Evolutionary conservation across 2,888 invertebrate species (phyloP), one percentile per base, ranked within the genome.

Genomic region (Conchocele bisecta): DNA sequence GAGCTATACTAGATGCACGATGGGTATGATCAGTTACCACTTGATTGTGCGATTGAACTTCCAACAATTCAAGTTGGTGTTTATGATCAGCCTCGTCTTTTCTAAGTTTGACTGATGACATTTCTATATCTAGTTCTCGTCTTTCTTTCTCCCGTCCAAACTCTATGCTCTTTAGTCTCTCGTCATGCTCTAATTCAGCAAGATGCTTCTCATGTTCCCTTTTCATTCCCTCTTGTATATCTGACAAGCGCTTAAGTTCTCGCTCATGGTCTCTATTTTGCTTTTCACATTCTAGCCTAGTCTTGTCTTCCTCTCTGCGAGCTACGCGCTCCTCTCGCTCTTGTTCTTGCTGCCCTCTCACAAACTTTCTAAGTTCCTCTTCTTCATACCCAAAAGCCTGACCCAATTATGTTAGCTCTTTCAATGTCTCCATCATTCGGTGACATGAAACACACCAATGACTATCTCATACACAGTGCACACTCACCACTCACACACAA

Each of bases 121-220:
- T 20, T 22, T 42, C 42, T 9, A 42, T 22, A 20, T 42, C 42
- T 6, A 6, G n/a, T 42, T 42, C 42, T 42, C n/a, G 6, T 6
- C n/a, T 9, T n/a, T 42, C 42, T n/a, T 6, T 42, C n/a, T 6
- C 22, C 22, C n/a, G n/a, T n/a, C 22, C 9, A 9, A 42, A 15
- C 7, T 42, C 42, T 42, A 9, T 42, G n/a, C 22, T n/a, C 42
- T n/a, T 42, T 20, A 42, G 9, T 22, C 22, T 42, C 42, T 42
- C 42, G 22, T 42, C 42, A 42, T 42, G 42, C 7, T 42, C 42
- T 42, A 42, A 42, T n/a, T 42, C 42, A 42, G 42, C 42, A 9
- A 42, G 22, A n/a, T 9, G n/a, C 22, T 42, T 42, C n/a, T 42
- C 42, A 42, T 42, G 6, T 15, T 6, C 6, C 22, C 42, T n/a